Conservation (phyloP, 1,140 invertebrate species). For the Nomia melanderi region DNA sequence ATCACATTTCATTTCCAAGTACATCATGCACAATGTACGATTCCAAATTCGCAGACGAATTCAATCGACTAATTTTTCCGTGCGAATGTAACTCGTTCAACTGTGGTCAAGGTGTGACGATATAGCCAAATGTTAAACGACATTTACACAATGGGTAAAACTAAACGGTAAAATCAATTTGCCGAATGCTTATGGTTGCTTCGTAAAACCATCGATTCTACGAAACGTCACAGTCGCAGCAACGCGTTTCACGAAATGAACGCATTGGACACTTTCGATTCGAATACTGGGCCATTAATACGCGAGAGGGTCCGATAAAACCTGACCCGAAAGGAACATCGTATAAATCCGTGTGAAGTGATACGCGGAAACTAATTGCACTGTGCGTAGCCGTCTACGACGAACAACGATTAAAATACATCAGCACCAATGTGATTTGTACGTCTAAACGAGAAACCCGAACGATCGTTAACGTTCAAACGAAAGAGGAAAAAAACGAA, state of each 20-base stretch:
- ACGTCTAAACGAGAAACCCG: not conserved
- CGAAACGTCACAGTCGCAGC: not conserved
- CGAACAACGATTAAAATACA: not conserved
- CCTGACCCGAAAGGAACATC: not conserved
- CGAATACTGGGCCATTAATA: not conserved
- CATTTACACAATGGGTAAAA: too few species aligned
- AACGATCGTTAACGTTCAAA: not conserved
- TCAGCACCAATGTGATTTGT: not conserved
- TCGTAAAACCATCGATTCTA: conserved; percentile 9
- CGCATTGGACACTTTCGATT: not conserved
- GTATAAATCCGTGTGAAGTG: not conserved
- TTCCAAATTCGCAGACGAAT: too few species aligned
- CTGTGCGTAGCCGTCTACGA: conserved; percentile 1
- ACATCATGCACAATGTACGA: too few species aligned
- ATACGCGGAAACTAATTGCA: not conserved
- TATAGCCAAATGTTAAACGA: too few species aligned
- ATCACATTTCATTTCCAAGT: not conserved
- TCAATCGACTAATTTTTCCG: not conserved
- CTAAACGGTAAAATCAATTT: too few species aligned
- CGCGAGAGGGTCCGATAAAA: not conserved
- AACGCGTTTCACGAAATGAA: not conserved
- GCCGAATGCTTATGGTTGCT: too few species aligned
- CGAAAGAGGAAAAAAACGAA: not conserved
- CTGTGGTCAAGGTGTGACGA: too few species aligned
- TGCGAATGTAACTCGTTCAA: not conserved